Conservation (phyloP, 2,797 vertebrate genomes). For the Ibycter americanus region DNA sequence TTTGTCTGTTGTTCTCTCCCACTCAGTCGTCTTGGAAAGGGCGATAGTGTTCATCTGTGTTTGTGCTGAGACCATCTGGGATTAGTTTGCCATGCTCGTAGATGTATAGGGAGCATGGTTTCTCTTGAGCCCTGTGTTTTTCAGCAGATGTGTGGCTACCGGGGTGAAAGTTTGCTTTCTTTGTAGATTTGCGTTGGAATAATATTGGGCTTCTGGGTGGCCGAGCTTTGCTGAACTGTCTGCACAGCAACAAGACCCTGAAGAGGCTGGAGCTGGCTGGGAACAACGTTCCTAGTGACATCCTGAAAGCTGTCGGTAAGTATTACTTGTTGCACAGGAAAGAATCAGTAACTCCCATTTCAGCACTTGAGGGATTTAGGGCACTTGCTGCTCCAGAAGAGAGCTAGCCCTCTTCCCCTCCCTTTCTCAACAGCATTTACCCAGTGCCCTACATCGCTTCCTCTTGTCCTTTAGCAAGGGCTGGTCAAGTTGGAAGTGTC, state of each 20-base stretch:
- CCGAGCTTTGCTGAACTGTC: constrained; percentile 83
- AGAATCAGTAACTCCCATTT: background rate
- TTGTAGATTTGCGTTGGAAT: constrained; percentile 94
- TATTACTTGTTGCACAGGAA: background rate
- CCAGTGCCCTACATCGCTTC: fast-evolving
- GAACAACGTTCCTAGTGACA: constrained; percentile 91
- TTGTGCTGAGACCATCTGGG: background rate
- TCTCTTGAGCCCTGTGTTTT: background rate
- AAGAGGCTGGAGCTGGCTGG: constrained; percentile 88
- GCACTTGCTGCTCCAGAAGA: background rate
- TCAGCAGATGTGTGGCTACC: background rate
- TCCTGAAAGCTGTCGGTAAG: constrained; percentile 88
- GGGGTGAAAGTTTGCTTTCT: background rate
- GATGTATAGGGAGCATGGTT: background rate
- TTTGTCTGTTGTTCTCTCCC: background rate
- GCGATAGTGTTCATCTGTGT: background rate
- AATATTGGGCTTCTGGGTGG: constrained; percentile 92
- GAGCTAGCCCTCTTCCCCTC: background rate
- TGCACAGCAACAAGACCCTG: constrained; percentile 87
- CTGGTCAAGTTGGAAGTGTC: background rate
- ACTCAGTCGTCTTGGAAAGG: background rate
- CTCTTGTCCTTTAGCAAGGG: background rate
- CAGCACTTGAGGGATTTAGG: background rate
- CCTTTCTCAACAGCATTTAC: background rate
- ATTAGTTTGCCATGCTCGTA: background rate